phyloP scores from a whole-genome alignment of 2,797 vertebrate species.

The Lerista edwardsae region DNA sequence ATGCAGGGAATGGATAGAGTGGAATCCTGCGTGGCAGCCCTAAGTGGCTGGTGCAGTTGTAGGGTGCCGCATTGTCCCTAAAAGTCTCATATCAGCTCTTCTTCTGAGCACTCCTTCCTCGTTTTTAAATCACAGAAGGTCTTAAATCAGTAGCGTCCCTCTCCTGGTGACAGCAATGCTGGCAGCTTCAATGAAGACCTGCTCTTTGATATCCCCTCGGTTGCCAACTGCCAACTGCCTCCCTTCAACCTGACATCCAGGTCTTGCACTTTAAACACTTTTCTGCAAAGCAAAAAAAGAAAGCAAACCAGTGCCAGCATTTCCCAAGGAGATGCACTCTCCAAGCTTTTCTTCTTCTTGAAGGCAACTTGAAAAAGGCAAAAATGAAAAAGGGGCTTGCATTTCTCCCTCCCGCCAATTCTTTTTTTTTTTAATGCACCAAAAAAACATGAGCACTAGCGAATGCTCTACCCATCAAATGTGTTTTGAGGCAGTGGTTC shows the following conservation, averaged over 20 bases:
- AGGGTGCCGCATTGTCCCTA: neutral
- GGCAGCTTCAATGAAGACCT: constrained; percentile 40
- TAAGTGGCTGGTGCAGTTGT: neutral
- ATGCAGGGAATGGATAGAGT: no score
- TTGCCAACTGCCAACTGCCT: constrained; percentile 34
- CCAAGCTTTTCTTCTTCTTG: constrained; percentile 26
- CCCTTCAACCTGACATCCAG: constrained; percentile 34
- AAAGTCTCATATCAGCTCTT: neutral
- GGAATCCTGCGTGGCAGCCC: no score
- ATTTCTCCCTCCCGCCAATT: constrained; percentile 35
- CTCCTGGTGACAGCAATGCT: neutral
- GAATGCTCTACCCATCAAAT: constrained; percentile 24
- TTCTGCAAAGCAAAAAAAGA: neutral
- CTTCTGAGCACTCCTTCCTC: neutral
- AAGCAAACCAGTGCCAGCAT: constrained; percentile 35
- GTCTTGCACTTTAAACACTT: constrained; percentile 41
- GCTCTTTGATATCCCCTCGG: constrained; percentile 17
- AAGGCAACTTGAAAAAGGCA: constrained; percentile 62
- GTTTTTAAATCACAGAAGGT: neutral
- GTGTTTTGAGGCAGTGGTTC: no score
- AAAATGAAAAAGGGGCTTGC: constrained; percentile 59
- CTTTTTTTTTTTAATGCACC: constrained; percentile 48
- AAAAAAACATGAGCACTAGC: constrained; percentile 54
- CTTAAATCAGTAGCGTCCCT: neutral
- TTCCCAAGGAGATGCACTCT: constrained; percentile 45